Conservation (phyloP, 2,888 invertebrate genomes). For the Diaphora mendica region DNA sequence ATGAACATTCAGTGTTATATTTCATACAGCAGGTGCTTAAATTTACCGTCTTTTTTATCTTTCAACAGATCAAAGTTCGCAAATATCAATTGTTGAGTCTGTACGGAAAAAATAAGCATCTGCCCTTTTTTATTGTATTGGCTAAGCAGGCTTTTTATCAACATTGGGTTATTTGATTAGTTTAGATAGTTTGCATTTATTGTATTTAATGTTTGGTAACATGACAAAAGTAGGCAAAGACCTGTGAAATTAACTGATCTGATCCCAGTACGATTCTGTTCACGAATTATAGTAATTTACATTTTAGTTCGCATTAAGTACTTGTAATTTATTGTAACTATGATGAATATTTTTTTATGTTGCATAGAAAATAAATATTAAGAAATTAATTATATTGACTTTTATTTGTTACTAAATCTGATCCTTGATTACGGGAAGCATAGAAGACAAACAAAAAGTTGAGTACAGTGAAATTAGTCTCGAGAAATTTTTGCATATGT, state of each 20-base stretch:
- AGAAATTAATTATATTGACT: constrained; percentile 72
- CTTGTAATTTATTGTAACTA: constrained; percentile 86
- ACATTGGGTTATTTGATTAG: constrained; percentile 65
- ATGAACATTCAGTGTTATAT: constrained; percentile 62
- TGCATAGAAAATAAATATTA: constrained; percentile 87
- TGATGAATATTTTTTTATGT: constrained; percentile 87
- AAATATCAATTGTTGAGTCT: constrained; percentile 10
- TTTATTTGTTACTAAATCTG: constrained; percentile 38
- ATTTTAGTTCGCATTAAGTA: constrained; percentile 84
- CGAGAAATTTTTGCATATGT: too few species aligned
- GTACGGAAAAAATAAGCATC: constrained; percentile 35
- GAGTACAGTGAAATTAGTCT: too few species aligned
- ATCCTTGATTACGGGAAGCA: not conserved
- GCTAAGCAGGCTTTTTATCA: constrained; percentile 70
- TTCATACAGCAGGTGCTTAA: constrained; percentile 47
- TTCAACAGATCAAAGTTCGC: not conserved
- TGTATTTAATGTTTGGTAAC: constrained; percentile 55
- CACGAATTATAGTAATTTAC: constrained; percentile 79
- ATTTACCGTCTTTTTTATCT: constrained; percentile 27
- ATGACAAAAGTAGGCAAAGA: constrained; percentile 69
- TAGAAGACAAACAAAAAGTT: too few species aligned
- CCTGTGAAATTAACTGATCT: constrained; percentile 55
- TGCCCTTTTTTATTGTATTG: constrained; percentile 53
- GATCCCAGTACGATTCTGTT: constrained; percentile 70
- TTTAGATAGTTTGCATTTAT: constrained; percentile 72